A percentile compares a stretch with the other conserved stretches of the same genome.
Conservation (phyloP, 2,113 vertebrate genomes). For the Catagonus wagneri region DNA sequence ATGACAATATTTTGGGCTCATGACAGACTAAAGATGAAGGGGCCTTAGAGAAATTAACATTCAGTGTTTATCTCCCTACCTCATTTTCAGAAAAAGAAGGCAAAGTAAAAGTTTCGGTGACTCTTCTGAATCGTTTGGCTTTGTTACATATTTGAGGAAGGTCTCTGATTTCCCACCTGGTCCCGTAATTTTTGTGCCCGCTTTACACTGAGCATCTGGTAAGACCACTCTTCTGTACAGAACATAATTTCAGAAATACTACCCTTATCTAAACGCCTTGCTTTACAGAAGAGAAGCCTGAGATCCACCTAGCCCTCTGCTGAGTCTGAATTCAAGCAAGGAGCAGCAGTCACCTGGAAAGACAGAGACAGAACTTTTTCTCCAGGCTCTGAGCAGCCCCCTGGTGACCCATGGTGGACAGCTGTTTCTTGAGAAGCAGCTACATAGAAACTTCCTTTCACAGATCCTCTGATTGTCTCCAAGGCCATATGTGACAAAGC, state of each 20-base stretch:
- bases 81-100: background rate
- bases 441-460: background rate
- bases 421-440: slow-evolving; percentile 45
- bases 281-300: background rate
- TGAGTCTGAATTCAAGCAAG: slow-evolving; percentile 8
- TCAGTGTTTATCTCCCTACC: background rate
- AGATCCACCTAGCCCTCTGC: background rate
- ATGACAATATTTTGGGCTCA: background rate
- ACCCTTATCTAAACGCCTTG: background rate
- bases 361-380: slow-evolving; percentile 63
- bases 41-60: slow-evolving; percentile 15
- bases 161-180: background rate
- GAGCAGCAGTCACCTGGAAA: background rate
- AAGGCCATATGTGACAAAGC: slow-evolving; percentile 50
- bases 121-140: background rate
- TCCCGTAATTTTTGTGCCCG: background rate
- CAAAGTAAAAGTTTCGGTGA: background rate
- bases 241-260: background rate
- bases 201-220: background rate
- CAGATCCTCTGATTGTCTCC: background rate
- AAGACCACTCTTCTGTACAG: background rate
- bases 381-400: slow-evolving; percentile 53
- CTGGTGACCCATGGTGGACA: background rate
- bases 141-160: background rate
- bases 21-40: background rate